A percentile compares a stretch with the other conserved stretches of the same genome.
Evolutionary conservation across 2,797 vertebrate species (phyloP).

Genomic region (Oryzias sinensis): DNA sequence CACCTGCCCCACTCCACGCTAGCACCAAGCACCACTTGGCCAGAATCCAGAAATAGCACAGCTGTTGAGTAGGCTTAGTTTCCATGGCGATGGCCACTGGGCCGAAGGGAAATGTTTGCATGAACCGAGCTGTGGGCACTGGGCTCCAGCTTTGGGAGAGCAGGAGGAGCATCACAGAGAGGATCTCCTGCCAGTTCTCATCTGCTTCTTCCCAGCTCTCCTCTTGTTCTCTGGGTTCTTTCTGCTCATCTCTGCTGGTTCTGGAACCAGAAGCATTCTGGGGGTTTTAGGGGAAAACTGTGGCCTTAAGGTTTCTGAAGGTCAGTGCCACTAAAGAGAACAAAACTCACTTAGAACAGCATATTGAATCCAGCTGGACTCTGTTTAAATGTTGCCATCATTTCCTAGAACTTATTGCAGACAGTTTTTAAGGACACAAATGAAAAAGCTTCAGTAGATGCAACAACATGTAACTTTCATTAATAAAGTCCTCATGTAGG

Average conservation of each 20-base stretch:
- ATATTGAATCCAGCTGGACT: no score
- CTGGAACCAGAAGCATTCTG: constrained; percentile 64
- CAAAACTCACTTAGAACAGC: no score
- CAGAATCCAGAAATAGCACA: constrained; percentile 85
- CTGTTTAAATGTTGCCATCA: no score
- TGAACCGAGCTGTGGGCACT: constrained; percentile 67
- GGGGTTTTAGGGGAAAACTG: neutral
- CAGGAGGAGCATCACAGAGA: constrained; percentile 42
- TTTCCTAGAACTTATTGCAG: no score
- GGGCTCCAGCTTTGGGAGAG: constrained; percentile 51
- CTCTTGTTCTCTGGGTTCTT: constrained; percentile 58
- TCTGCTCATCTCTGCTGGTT: constrained; percentile 71
- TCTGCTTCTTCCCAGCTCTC: constrained; percentile 44
- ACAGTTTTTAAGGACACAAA: no score
- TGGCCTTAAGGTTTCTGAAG: constrained; percentile 29
- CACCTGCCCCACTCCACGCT: constrained; percentile 51
- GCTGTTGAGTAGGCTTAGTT: constrained; percentile 87
- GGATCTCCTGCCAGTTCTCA: constrained; percentile 61
- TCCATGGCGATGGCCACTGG: constrained; percentile 76
- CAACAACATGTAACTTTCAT: no score
- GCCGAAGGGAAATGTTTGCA: constrained; percentile 77
- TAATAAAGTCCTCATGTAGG: no score
- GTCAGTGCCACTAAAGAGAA: no score
- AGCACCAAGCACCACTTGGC: constrained; percentile 73
- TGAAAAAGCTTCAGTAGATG: no score